A percentile compares a stretch with the other conserved stretches of the same genome.
Evolutionary conservation across 2,797 vertebrate genomes (phyloP).

Genomic region (Xyrichtys novacula): DNA sequence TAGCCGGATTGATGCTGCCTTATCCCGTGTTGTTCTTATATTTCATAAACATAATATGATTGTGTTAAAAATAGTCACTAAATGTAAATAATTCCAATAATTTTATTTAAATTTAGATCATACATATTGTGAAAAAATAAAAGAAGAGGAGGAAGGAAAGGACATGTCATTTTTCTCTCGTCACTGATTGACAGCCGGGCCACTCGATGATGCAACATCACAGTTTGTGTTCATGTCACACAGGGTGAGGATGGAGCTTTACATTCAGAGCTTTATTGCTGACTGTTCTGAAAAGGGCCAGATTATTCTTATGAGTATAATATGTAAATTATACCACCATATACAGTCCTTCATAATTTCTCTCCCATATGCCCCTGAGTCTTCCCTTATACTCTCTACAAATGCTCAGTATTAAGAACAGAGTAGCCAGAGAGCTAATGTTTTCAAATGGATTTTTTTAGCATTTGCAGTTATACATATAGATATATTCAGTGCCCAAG

Average conservation of each 20-base stretch:
- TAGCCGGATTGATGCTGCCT: slow-evolving; percentile 24
- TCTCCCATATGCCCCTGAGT: slow-evolving; percentile 18
- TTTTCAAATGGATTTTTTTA: neutral
- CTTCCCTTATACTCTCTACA: slow-evolving; percentile 8
- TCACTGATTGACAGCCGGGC: slow-evolving; percentile 54
- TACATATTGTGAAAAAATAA: slow-evolving; percentile 15
- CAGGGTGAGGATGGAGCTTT: slow-evolving; percentile 33
- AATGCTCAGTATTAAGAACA: slow-evolving; percentile 7
- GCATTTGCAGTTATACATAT: neutral
- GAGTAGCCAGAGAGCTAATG: neutral
- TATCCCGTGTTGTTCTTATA: slow-evolving; percentile 18
- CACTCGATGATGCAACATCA: slow-evolving; percentile 44
- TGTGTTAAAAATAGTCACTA: neutral
- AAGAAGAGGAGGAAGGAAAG: too few relatives aligned
- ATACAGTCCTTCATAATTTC: neutral
- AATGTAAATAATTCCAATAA: neutral
- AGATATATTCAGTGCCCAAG: slow-evolving; percentile 18
- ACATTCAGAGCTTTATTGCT: slow-evolving; percentile 28
- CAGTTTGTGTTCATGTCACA: slow-evolving; percentile 43
- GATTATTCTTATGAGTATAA: slow-evolving; percentile 40
- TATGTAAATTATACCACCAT: slow-evolving; percentile 22
- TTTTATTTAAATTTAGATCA: slow-evolving; percentile 10
- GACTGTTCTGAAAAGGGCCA: slow-evolving; percentile 46
- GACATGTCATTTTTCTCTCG: neutral
- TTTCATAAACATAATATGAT: neutral